Percentiles rank a stretch among this genome's conserved stretches.
Evolutionary conservation across 2,888 invertebrate species (phyloP).

Genomic region (Drosophila histrio): DNA sequence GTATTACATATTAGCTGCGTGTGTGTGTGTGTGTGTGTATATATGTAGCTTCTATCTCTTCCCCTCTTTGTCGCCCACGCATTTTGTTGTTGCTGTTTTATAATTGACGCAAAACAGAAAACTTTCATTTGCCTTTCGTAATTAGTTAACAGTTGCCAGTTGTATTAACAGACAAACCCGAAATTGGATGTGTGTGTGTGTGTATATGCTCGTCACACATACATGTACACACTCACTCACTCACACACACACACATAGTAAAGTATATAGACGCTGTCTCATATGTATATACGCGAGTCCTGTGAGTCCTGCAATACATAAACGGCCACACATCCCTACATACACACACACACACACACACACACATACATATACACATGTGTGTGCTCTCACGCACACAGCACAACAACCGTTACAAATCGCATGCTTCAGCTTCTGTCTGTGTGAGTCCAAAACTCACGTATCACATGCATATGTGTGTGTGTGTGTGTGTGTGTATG

Average conservation of each 20-base stretch:
- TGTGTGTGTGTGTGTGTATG: slow-evolving; percentile 1
- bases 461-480: neutral
- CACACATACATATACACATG: neutral
- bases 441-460: slow-evolving; percentile 37
- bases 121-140: slow-evolving; percentile 66
- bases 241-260: neutral
- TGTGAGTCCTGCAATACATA: slow-evolving; percentile 54
- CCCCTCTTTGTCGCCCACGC: neutral
- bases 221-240: neutral
- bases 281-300: slow-evolving; percentile 43
- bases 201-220: slow-evolving; percentile 8
- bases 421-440: neutral
- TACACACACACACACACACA: slow-evolving; percentile 5
- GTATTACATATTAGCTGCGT: no score
- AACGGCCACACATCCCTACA: slow-evolving; percentile 34
- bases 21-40: neutral
- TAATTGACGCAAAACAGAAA: slow-evolving; percentile 46
- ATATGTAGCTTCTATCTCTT: neutral
- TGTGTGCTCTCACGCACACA: slow-evolving; percentile 18
- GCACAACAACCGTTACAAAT: slow-evolving; percentile 35
- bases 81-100: slow-evolving; percentile 7
- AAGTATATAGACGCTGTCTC: slow-evolving; percentile 42
- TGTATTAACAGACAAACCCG: slow-evolving; percentile 32
- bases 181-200: slow-evolving; percentile 17
- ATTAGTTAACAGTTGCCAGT: slow-evolving; percentile 62